phyloP scores from a whole-genome alignment of 2,113 vertebrate genomes.

The Hepsetus odoe region DNA sequence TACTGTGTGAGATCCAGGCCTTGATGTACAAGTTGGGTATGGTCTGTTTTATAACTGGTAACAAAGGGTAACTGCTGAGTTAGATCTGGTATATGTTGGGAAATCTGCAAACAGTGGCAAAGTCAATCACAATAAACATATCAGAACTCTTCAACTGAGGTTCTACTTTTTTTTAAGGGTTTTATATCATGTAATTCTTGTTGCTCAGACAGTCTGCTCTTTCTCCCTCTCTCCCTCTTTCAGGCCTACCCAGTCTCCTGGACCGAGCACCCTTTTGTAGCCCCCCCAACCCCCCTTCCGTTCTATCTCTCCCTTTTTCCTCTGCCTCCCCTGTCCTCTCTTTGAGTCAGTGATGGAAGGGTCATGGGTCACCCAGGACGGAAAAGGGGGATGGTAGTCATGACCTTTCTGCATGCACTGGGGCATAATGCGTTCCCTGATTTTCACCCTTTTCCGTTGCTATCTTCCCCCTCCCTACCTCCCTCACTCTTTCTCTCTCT shows the following conservation, averaged over 20 bases:
- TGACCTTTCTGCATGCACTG: conserved; percentile 85
- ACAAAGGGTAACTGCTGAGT: not conserved
- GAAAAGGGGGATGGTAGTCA: conserved; percentile 54
- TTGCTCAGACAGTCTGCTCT: not conserved
- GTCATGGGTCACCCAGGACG: conserved; percentile 79
- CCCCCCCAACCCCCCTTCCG: not conserved
- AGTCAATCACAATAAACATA: too few relatives aligned
- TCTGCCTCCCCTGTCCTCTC: conserved; percentile 49
- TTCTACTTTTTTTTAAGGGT: too few relatives aligned
- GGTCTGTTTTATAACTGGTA: too few relatives aligned
- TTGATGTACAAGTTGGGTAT: too few relatives aligned
- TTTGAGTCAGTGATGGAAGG: conserved; percentile 77
- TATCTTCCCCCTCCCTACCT: conserved; percentile 30
- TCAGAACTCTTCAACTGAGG: too few relatives aligned
- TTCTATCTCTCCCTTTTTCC: conserved; percentile 51
- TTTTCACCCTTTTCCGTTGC: conserved; percentile 69
- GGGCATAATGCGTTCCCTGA: conserved; percentile 83
- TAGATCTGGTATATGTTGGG: too few relatives aligned
- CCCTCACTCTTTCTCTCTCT: conserved; percentile 54
- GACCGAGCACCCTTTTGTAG: conserved; percentile 71
- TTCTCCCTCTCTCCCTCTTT: conserved; percentile 47
- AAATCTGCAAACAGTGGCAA: too few relatives aligned
- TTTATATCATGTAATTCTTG: not conserved
- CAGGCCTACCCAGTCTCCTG: conserved; percentile 32
- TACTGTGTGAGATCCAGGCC: too few relatives aligned